Evolutionary conservation across 2,888 invertebrate species (phyloP), one percentile per base, ranked within the genome.

Genomic region (Lithophane socia): DNA sequence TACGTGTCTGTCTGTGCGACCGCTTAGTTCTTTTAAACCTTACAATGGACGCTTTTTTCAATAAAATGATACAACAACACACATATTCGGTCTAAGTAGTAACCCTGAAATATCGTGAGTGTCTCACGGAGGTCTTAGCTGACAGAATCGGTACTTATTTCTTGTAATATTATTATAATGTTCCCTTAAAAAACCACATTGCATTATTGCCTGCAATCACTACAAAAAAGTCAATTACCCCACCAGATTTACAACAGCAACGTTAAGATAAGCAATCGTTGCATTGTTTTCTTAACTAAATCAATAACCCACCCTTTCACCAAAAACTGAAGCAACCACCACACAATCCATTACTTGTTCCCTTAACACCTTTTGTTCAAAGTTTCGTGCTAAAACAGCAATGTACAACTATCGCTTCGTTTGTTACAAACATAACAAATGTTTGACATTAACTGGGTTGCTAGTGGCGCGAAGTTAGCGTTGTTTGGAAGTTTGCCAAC

Each of bases 401-500:
- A 77, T 81, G 70, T 79, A 81, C 60, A 78, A 66, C 72, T 75
- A 73, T 56, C 63, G 29, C 56, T 77, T 61, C 70, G 77, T 77
- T 82, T 69, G 74, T 76, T 67, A 74, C 80, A 65, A 61, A 81
- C 82, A 80, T 80, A 83, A 82, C 83, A 77, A 86, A 85, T 82
- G 86, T 80, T 85, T 81, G 73, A 77, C 80, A 80, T 80, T 78
- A 87, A 86, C 82, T 88, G 80, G 89, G 86, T 85, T 84, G 74
- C 73, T 75, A 67, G 74, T 66, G 83, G 69, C 76, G 67, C 58
- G 75, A 88, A 88, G 80, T 86, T 88, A 52, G 71, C 68, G 61
- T 75, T 73, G 82, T 86, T 90, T 92, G 93, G 93, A 88, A 75
- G 73, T 21, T 37, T 75, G 92, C 93, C 93, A 93, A 84, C 82